These are phyloP conservation scores for Tiliacea citrago DNA, from an alignment of 2,888 invertebrate species.

Conservation along the genomic window DNA sequence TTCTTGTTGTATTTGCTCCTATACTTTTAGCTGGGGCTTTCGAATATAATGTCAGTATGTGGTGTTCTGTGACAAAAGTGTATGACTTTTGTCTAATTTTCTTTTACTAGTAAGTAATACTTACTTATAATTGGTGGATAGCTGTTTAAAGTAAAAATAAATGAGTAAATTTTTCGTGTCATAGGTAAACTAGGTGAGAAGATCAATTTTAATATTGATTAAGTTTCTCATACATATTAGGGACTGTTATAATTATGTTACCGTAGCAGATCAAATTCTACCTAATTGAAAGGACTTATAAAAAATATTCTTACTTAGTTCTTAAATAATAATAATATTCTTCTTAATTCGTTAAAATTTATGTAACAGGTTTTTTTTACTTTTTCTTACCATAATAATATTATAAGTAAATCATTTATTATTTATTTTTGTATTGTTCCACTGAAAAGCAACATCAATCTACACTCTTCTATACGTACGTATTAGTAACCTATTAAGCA, in stretches of 20 bases:
- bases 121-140: background rate
- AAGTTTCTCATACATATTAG: background rate
- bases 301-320: too few species aligned
- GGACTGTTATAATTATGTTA: slow-evolving; percentile 6
- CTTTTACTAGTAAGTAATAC: background rate
- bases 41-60: background rate
- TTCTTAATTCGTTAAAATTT: too few species aligned
- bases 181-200: background rate
- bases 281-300: background rate
- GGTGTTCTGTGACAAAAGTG: background rate
- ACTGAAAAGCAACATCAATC: background rate
- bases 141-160: background rate
- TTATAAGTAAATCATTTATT: background rate
- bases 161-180: too few species aligned
- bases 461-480: too few species aligned
- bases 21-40: slow-evolving; percentile 3
- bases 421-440: background rate
- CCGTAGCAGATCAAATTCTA: slow-evolving; percentile 21
- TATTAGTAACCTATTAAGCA: background rate
- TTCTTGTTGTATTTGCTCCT: slow-evolving; percentile 8
- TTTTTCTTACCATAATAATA: too few species aligned
- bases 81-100: background rate
- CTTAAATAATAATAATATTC: too few species aligned
- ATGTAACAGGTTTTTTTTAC: too few species aligned
- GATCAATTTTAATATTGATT: background rate